These are phyloP conservation scores for Rhabdomys dilectus DNA, from an alignment of 2,113 vertebrate species.

Conservation along the genomic window DNA sequence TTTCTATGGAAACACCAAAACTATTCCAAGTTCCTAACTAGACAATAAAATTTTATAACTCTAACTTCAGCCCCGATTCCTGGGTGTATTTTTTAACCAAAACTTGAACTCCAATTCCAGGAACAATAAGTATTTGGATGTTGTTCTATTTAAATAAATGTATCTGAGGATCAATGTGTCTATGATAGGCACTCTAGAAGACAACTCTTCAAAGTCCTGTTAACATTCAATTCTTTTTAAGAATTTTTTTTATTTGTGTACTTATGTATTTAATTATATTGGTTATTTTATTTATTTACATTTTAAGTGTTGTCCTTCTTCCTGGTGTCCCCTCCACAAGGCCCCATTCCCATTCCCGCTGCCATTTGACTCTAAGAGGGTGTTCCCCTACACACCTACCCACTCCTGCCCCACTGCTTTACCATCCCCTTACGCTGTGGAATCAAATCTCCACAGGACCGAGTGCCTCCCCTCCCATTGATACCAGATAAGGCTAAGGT, in stretches of 20 bases:
- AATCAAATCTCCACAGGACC: too few species aligned
- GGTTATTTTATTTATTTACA: too few species aligned
- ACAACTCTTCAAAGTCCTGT: neutral
- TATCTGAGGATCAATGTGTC: neutral
- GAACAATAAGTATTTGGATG: neutral
- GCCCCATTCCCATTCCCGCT: too few species aligned
- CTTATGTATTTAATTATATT: too few species aligned
- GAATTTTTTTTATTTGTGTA: neutral
- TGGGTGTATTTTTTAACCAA: neutral
- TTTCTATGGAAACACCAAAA: slow-evolving; percentile 18
- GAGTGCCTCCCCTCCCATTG: too few species aligned
- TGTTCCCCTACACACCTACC: too few species aligned
- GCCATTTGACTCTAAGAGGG: too few species aligned
- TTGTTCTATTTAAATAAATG: neutral
- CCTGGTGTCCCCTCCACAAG: too few species aligned
- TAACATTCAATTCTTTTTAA: neutral
- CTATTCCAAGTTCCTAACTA: neutral
- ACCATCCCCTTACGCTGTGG: too few species aligned
- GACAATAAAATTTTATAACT: slow-evolving; percentile 23
- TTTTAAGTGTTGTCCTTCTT: too few species aligned
- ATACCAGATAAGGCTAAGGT: too few species aligned
- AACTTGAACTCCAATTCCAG: slow-evolving; percentile 30
- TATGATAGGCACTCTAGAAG: neutral
- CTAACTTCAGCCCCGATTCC: slow-evolving; percentile 44
- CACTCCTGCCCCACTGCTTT: too few species aligned